Conservation (phyloP, 2,797 vertebrate species). For the Pseudomugil gertrudae region DNA sequence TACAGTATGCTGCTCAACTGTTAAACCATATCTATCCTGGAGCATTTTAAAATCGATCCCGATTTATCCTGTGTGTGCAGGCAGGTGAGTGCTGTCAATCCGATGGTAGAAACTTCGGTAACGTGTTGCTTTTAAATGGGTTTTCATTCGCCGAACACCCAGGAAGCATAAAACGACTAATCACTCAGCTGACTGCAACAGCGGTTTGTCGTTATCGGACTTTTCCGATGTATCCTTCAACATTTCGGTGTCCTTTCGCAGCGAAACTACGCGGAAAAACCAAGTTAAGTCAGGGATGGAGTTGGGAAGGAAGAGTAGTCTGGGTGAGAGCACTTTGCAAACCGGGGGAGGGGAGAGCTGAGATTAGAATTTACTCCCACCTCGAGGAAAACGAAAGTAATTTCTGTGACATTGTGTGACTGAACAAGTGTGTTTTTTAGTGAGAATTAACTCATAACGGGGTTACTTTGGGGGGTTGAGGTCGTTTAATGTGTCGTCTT, state of each 20-base stretch:
- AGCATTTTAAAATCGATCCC: constrained; percentile 29
- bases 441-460: constrained; percentile 16
- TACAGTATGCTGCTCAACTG: constrained; percentile 81
- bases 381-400: constrained; percentile 81
- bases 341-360: constrained; percentile 74
- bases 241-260: constrained; percentile 40
- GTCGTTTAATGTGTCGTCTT: constrained; percentile 45
- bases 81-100: constrained; percentile 71
- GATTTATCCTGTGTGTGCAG: constrained; percentile 34
- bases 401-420: constrained; percentile 57
- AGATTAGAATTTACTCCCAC: constrained; percentile 60
- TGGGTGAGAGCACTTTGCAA: constrained; percentile 76
- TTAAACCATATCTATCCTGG: constrained; percentile 63
- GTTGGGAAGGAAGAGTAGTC: constrained; percentile 72
- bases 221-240: constrained; percentile 10
- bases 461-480: constrained; percentile 36
- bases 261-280: constrained; percentile 23
- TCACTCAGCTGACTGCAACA: constrained; percentile 51
- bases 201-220: constrained; percentile 18
- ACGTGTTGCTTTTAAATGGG: constrained; percentile 34
- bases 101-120: constrained; percentile 14
- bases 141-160: constrained; percentile 74
- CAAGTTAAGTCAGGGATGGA: constrained; percentile 69
- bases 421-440: constrained; percentile 67
- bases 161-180: constrained; percentile 81